These are phyloP conservation scores for Xestia sexstrigata DNA, from an alignment of 2,888 invertebrate species.

Conservation along the genomic window DNA sequence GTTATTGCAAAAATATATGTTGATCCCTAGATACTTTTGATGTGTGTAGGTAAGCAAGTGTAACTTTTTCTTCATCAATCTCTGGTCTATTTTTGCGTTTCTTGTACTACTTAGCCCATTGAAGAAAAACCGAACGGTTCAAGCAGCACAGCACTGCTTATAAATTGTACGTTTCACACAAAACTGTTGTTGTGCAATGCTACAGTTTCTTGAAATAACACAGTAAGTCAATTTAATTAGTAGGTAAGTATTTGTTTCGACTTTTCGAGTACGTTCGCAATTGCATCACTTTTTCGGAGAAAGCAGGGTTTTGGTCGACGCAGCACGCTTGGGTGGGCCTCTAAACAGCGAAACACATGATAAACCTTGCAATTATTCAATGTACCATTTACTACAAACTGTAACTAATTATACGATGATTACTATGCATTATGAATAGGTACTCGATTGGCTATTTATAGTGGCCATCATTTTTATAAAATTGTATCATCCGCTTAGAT, in stretches of 20 bases:
- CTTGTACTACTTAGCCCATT: background rate
- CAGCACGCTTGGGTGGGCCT: constrained; percentile 60
- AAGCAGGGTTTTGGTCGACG: constrained; percentile 63
- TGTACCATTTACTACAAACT: constrained; percentile 27
- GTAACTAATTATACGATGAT: constrained; percentile 38
- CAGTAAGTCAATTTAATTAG: constrained; percentile 69
- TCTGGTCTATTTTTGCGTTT: background rate
- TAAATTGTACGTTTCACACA: constrained; percentile 31
- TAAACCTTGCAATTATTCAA: constrained; percentile 53
- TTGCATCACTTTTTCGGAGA: constrained; percentile 73
- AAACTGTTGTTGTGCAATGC: constrained; percentile 60
- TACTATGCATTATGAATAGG: constrained; percentile 27
- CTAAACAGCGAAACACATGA: constrained; percentile 56
- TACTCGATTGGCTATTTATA: constrained; percentile 18
- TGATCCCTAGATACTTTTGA: too few relatives aligned
- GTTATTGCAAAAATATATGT: too few relatives aligned
- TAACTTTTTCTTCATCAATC: background rate
- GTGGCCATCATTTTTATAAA: constrained; percentile 12
- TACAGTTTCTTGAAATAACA: constrained; percentile 65
- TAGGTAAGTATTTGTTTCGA: constrained; percentile 43
- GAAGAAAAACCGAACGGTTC: background rate
- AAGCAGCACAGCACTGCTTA: background rate
- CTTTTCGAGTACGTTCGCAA: constrained; percentile 32
- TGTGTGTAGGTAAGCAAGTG: too few relatives aligned
- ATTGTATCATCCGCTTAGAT: constrained; percentile 26